These are phyloP conservation scores for Drosophila colorata DNA, from an alignment of 2,888 invertebrate genomes.

Conservation along the genomic window DNA sequence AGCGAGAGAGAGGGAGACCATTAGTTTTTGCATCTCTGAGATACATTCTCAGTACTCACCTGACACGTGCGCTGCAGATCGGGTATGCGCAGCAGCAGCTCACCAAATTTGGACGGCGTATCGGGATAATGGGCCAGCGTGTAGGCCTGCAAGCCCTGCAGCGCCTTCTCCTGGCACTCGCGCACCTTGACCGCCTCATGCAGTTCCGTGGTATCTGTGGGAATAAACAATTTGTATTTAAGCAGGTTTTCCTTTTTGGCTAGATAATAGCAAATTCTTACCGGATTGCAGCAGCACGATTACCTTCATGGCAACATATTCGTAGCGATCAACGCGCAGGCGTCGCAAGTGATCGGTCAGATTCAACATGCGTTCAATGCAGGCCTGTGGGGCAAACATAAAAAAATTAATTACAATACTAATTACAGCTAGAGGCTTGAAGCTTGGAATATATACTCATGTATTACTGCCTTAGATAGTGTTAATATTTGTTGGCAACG, in stretches of 20 bases:
- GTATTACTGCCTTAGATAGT: too few species aligned
- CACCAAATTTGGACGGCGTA: constrained; percentile 97
- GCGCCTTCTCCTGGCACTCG: constrained; percentile 96
- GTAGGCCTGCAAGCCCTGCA: constrained; percentile 96
- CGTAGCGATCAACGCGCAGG: constrained; percentile 96
- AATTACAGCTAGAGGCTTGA: too few species aligned
- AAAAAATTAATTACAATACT: not conserved
- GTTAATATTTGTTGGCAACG: too few species aligned
- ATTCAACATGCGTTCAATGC: constrained; percentile 97
- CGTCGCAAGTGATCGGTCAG: constrained; percentile 96
- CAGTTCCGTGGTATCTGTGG: constrained; percentile 94
- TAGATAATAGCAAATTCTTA: constrained; percentile 82
- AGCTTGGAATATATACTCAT: too few species aligned
- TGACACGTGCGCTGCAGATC: constrained; percentile 98
- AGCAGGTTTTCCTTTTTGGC: too few species aligned
- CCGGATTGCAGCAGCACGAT: constrained; percentile 96
- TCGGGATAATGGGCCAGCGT: constrained; percentile 95
- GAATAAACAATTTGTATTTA: accelerated
- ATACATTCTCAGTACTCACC: constrained; percentile 85
- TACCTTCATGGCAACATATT: constrained; percentile 98
- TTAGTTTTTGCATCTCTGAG: not conserved
- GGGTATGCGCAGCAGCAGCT: constrained; percentile 95
- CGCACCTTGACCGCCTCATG: constrained; percentile 97
- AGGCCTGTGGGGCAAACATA: constrained; percentile 86
- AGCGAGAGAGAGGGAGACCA: not conserved